A percentile compares a stretch with the other conserved stretches of the same genome.
Conservation (phyloP, 2,888 invertebrate species). For the Dasypogon diadema region DNA sequence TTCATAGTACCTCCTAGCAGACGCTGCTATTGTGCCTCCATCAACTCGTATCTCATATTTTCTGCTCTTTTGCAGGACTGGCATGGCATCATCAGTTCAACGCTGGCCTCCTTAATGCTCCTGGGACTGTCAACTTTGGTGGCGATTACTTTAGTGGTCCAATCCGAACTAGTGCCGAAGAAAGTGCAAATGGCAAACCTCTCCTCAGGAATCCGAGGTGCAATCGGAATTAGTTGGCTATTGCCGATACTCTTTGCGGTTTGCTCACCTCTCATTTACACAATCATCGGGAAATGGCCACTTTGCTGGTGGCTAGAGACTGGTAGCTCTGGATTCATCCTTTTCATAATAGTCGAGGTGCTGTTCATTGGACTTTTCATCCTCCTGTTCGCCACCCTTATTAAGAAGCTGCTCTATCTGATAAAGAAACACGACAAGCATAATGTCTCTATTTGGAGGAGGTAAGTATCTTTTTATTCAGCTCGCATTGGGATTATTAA, state of each 20-base stretch:
- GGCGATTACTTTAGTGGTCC: slow-evolving; percentile 67
- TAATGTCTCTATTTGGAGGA: slow-evolving; percentile 71
- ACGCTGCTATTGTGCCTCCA: too few species aligned
- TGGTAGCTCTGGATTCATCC: slow-evolving; percentile 73
- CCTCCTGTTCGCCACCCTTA: slow-evolving; percentile 77
- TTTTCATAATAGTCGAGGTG: slow-evolving; percentile 77
- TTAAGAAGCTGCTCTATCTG: slow-evolving; percentile 73
- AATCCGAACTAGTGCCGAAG: slow-evolving; percentile 67
- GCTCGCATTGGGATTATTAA: slow-evolving; percentile 44
- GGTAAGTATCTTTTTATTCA: slow-evolving; percentile 66
- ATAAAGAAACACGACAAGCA: slow-evolving; percentile 75
- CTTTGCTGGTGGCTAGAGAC: slow-evolving; percentile 76
- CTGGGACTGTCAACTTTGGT: slow-evolving; percentile 75
- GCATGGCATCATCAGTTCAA: slow-evolving; percentile 73
- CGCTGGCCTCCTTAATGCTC: slow-evolving; percentile 74
- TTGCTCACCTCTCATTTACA: slow-evolving; percentile 67
- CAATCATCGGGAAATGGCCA: slow-evolving; percentile 68
- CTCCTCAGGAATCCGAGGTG: slow-evolving; percentile 65
- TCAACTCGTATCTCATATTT: too few species aligned
- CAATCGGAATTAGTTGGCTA: slow-evolving; percentile 68
- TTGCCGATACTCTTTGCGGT: slow-evolving; percentile 67
- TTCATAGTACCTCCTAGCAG: too few species aligned
- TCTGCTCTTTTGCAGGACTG: slow-evolving; percentile 72
- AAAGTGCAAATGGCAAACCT: slow-evolving; percentile 62
- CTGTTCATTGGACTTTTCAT: slow-evolving; percentile 77